Evolutionary conservation across 2,888 invertebrate species (phyloP), one percentile per base, ranked within the genome.

Genomic region (Eledone cirrhosa): DNA sequence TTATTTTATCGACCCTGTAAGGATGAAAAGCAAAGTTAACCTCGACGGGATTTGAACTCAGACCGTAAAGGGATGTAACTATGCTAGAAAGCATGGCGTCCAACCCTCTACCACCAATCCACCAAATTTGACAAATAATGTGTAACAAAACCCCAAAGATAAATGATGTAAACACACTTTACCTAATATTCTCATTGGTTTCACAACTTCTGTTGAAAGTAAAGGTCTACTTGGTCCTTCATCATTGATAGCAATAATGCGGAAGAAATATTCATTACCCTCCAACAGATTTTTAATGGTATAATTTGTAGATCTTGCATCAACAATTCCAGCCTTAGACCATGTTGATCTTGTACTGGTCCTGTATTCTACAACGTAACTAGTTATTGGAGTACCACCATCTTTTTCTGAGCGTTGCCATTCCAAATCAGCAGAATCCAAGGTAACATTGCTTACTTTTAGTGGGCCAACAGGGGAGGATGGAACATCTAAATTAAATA

Each of bases 191-290:
- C 82, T 85, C 41, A 84, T 87, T 79, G 86, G 85, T 82, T 85
- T 86, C 33, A 87, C 83, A 14, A 87, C 79, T 67, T 86, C 87
- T 48, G 83, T 83, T 0, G 84, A 79, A 75, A 87, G 96, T 76
- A 97, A 96, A 0, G 98, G 95, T 84, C 96, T 96, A 67, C 98
- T 96, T 0, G 95, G 95, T 5, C 98, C 99, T 4, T 97, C 98
- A 84, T 95, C 95, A 92, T 96, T 97, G 29, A 96, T 93, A 19
- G 96, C 96, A 75, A 94, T 93, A 0, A 97, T 96, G 27, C 96
- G 93, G 93, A 97, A 97, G 88, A 95, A 94, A 88, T 97, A 97
- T 0, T 94, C 94, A 92, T 97, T 96, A 79, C 97, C 97, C 90
- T 97, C 97, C 47, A 95, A 94, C 19, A 99, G 92, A 59, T 87